Percentiles rank a stretch among this genome's conserved stretches.
Conservation (phyloP, 2,113 vertebrate species). For the Oxygymnocypris stewartii region DNA sequence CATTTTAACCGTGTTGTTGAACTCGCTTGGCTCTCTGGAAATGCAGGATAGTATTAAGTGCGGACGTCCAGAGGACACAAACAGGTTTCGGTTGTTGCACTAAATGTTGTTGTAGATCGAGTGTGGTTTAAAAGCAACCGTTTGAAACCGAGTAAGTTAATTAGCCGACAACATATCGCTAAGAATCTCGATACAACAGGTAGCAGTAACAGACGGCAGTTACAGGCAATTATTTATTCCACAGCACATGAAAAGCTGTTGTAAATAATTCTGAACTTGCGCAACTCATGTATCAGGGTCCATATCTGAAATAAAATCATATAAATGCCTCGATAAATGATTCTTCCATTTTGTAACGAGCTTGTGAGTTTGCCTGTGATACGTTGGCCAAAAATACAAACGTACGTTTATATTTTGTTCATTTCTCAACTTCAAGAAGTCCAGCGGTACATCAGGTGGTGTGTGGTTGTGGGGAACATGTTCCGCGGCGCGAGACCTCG, state of each 20-base stretch:
- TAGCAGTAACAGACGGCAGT: background rate
- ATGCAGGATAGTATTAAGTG: background rate
- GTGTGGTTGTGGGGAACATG: conserved; percentile 10
- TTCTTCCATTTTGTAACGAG: background rate
- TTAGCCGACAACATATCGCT: background rate
- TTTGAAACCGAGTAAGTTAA: background rate
- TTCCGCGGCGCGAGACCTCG: conserved; percentile 12
- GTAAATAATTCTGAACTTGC: background rate
- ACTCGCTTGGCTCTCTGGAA: background rate
- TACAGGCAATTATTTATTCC: background rate
- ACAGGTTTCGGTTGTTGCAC: background rate
- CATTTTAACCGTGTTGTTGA: background rate
- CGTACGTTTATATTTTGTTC: background rate
- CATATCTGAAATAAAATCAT: background rate
- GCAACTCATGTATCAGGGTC: background rate
- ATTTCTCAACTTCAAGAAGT: background rate
- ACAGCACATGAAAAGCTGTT: background rate
- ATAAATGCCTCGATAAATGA: background rate
- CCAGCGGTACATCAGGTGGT: background rate
- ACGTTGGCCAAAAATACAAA: background rate
- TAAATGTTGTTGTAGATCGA: background rate
- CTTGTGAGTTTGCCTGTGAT: background rate
- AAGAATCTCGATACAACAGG: background rate
- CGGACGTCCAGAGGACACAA: background rate
- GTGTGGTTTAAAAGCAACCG: background rate